Evolutionary conservation across 2,888 invertebrate genomes (phyloP).

Genomic region (Tipula vernalis): DNA sequence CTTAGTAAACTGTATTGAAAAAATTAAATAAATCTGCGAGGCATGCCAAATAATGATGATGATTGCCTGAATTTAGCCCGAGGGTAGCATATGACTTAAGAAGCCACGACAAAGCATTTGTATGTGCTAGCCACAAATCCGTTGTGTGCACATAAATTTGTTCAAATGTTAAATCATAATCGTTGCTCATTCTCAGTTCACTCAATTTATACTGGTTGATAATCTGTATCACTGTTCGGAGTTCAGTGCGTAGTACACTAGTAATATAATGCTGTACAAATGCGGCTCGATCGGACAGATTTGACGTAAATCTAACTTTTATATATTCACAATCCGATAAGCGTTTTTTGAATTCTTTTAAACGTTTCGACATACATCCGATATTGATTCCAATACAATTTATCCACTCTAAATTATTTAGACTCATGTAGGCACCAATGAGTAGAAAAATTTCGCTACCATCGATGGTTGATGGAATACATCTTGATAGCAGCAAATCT

Average conservation of each 20-base stretch:
- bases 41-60: background rate
- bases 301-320: background rate
- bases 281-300: background rate
- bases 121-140: background rate
- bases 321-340: background rate
- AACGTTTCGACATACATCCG: background rate
- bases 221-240: background rate
- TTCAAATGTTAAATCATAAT: background rate
- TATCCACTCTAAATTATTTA: background rate
- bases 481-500: background rate
- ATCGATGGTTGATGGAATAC: background rate
- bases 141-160: background rate
- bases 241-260: background rate
- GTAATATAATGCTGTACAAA: background rate
- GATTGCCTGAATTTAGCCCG: background rate
- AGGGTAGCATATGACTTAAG: background rate
- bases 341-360: background rate
- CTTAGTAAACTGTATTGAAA: background rate
- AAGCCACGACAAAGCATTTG: background rate
- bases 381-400: background rate
- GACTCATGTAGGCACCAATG: background rate
- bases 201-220: background rate
- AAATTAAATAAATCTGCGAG: background rate
- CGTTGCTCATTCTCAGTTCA: background rate
- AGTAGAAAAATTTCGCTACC: background rate